These are phyloP conservation scores for Cryptosula pallasiana DNA, from an alignment of 2,888 invertebrate species.

Conservation along the genomic window DNA sequence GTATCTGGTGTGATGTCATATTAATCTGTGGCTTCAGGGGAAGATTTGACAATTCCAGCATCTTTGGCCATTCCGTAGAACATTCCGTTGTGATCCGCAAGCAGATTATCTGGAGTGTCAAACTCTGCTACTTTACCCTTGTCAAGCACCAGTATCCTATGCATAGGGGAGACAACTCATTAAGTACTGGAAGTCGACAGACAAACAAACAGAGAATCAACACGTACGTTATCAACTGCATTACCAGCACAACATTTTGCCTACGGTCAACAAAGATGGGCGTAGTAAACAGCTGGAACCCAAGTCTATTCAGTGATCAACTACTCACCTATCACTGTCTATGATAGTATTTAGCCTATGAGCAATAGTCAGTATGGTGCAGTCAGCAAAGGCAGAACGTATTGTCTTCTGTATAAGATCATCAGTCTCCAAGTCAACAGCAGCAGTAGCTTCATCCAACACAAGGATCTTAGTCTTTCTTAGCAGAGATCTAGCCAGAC, in stretches of 20 bases:
- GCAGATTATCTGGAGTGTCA: constrained; percentile 47
- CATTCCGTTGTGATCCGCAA: constrained; percentile 41
- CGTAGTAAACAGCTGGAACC: no score
- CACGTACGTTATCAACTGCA: neutral
- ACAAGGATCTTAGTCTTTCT: constrained; percentile 82
- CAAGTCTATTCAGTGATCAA: no score
- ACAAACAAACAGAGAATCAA: neutral
- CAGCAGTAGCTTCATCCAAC: constrained; percentile 83
- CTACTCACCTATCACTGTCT: constrained; percentile 42
- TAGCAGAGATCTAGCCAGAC: constrained; percentile 75
- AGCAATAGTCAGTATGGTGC: constrained; percentile 86
- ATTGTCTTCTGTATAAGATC: constrained; percentile 80
- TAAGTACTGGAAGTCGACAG: no score
- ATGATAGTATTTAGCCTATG: constrained; percentile 88
- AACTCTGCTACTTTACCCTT: constrained; percentile 53
- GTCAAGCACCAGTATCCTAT: constrained; percentile 53
- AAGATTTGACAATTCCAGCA: constrained; percentile 41
- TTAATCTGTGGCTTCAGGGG: neutral
- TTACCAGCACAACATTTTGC: no score
- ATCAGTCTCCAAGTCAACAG: constrained; percentile 85
- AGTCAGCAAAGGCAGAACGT: constrained; percentile 74
- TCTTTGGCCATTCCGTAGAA: constrained; percentile 54
- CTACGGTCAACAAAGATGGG: no score
- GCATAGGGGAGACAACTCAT: neutral
- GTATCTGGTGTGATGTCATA: no score